Conservation (phyloP, 2,113 vertebrate species). For the Etia nguti region DNA sequence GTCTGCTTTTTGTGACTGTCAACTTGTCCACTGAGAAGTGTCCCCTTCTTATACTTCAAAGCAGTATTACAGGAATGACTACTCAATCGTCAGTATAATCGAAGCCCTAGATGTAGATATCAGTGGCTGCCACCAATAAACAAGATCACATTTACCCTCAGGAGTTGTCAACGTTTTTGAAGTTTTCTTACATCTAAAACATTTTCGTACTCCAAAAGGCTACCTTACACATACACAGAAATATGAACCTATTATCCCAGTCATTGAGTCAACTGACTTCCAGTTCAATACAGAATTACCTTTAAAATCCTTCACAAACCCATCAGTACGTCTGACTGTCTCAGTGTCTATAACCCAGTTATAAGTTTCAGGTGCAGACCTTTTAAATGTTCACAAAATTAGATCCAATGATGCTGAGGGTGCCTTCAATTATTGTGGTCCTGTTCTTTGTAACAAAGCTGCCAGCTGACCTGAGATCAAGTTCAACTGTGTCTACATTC, state of each 20-base stretch:
- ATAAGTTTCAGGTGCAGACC: not conserved
- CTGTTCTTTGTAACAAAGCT: not conserved
- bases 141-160: not conserved
- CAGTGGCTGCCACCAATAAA: not conserved
- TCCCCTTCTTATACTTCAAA: not conserved
- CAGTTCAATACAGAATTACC: not conserved
- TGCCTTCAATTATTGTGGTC: not conserved
- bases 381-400: not conserved
- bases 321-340: not conserved
- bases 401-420: not conserved
- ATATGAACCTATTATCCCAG: not conserved
- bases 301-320: not conserved
- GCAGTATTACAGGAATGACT: not conserved
- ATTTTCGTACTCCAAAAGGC: not conserved
- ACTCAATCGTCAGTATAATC: not conserved
- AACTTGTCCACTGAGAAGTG: not conserved
- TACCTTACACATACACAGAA: not conserved
- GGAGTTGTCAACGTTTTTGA: not conserved
- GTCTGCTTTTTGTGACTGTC: not conserved
- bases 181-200: not conserved
- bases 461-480: not conserved
- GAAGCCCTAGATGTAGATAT: not conserved
- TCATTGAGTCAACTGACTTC: not conserved
- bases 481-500: not conserved
- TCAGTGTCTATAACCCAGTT: not conserved